Percentiles rank a stretch among this genome's conserved stretches.
These are phyloP conservation scores for Melanostoma mellinum DNA, from an alignment of 2,888 invertebrate species.

Conservation along the genomic window DNA sequence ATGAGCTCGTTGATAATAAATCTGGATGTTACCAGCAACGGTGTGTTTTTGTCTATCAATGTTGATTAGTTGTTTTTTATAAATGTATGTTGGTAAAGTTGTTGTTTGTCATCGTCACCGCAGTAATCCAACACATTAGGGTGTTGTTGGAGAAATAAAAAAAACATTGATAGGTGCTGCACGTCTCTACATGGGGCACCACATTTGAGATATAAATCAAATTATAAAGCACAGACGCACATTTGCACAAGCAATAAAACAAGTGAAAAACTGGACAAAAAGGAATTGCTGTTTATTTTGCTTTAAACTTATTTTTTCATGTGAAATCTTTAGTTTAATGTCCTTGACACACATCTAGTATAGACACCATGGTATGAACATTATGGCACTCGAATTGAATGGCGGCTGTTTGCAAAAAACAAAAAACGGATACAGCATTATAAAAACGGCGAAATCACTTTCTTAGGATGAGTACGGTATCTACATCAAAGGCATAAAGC, in stretches of 20 bases:
- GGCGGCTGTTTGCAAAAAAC: no score
- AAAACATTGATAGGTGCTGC: conserved; percentile 33
- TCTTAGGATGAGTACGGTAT: no score
- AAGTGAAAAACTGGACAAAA: no score
- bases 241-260: conserved; percentile 30
- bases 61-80: conserved; percentile 1
- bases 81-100: neutral
- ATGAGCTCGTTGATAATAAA: conserved; percentile 49
- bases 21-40: conserved; percentile 28
- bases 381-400: no score
- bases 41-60: conserved; percentile 52
- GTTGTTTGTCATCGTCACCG: conserved; percentile 12
- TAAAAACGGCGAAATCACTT: no score
- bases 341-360: no score
- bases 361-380: no score
- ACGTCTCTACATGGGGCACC: conserved; percentile 27
- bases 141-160: conserved; percentile 22
- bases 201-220: conserved; percentile 35
- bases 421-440: no score
- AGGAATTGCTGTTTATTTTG: no score
- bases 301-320: no score
- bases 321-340: no score
- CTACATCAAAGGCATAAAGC: no score
- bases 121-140: neutral
- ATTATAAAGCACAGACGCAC: conserved; percentile 17